These are phyloP conservation scores for Idaea dimidiata DNA, from an alignment of 2,888 invertebrate genomes.

Conservation along the genomic window DNA sequence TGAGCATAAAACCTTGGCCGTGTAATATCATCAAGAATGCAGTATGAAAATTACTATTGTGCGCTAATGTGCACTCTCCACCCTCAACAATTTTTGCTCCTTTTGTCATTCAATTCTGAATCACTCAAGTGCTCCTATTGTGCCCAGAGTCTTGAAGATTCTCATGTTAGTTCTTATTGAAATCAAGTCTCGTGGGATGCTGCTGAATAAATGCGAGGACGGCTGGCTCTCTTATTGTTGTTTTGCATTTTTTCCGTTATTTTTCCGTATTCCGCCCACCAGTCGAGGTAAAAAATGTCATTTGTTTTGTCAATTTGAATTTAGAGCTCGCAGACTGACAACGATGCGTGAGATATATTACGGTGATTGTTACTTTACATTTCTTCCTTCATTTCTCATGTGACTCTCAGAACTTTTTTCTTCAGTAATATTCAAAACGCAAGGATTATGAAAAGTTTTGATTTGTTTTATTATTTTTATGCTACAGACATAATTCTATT, in stretches of 20 bases:
- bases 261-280: slow-evolving; percentile 7
- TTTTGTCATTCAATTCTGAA: slow-evolving; percentile 58
- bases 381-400: not conserved
- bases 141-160: slow-evolving; percentile 32
- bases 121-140: slow-evolving; percentile 40
- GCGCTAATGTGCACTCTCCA: slow-evolving; percentile 19
- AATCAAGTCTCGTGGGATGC: slow-evolving; percentile 22
- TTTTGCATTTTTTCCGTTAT: slow-evolving; percentile 20
- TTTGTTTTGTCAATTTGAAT: slow-evolving; percentile 3
- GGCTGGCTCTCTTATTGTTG: slow-evolving; percentile 10
- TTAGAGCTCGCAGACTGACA: not conserved
- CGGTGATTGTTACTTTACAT: not conserved
- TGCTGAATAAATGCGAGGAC: slow-evolving; percentile 22
- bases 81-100: slow-evolving; percentile 40
- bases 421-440: not conserved
- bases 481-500: too few species aligned
- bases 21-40: slow-evolving; percentile 16
- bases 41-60: slow-evolving; percentile 28
- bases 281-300: slow-evolving; percentile 6
- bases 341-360: not conserved
- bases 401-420: not conserved
- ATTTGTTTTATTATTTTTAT: not conserved
- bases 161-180: slow-evolving; percentile 35
- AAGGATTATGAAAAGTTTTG: not conserved
- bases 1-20: not conserved